Conservation (phyloP, 2,888 invertebrate genomes). For the Plebejus anna region DNA sequence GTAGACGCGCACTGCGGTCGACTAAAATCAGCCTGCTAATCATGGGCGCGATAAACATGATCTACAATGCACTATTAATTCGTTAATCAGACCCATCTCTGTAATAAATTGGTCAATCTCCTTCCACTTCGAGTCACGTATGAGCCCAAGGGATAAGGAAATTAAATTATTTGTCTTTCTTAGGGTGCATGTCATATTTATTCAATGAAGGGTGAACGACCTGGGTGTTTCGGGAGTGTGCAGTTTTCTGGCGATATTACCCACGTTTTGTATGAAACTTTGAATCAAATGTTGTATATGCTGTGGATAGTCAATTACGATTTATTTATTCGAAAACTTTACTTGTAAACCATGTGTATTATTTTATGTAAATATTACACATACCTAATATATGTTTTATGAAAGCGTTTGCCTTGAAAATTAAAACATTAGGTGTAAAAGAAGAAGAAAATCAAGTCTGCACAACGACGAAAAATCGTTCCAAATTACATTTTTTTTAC, state of each 20-base stretch:
- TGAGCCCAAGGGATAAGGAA: conserved; percentile 70
- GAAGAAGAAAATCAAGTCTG: too few relatives aligned
- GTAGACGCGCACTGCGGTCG: not conserved
- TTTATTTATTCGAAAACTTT: too few relatives aligned
- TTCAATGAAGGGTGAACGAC: conserved; percentile 60
- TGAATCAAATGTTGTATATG: not conserved
- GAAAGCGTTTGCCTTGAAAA: too few relatives aligned
- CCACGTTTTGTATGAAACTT: not conserved
- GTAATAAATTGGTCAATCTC: conserved; percentile 60
- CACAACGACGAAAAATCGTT: too few relatives aligned
- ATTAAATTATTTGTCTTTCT: conserved; percentile 79
- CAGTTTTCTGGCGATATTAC: not conserved
- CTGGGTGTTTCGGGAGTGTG: conserved; percentile 37
- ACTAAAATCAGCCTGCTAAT: not conserved
- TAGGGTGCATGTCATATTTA: conserved; percentile 77
- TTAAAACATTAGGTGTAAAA: too few relatives aligned
- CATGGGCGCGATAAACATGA: not conserved
- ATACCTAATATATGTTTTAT: too few relatives aligned
- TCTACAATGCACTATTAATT: conserved; percentile 27
- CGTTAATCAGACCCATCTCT: conserved; percentile 53
- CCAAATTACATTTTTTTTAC: too few relatives aligned
- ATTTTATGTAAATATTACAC: too few relatives aligned
- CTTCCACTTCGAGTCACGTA: conserved; percentile 64
- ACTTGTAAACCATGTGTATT: too few relatives aligned
- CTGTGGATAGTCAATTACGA: too few relatives aligned